Evolutionary conservation across 2,113 vertebrate species (phyloP), one percentile per base, ranked within the genome.

Genomic region (Dendrocopos noguchii): DNA sequence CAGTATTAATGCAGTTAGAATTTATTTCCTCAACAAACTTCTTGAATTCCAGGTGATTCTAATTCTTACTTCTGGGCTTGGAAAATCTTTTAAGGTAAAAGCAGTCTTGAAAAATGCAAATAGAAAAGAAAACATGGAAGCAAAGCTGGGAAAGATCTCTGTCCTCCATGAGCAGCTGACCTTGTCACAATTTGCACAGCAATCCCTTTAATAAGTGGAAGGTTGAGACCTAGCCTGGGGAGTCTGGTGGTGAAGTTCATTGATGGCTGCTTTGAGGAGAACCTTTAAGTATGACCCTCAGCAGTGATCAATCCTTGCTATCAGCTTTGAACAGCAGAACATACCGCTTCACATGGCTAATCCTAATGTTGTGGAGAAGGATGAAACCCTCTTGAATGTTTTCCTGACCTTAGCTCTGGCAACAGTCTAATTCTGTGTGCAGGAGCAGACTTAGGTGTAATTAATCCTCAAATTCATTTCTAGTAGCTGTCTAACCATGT

Each of bases 401-500:
- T 81, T 81, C 42, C 52, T 70, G 65, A 74, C n/a, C 56, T 78
- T 57, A 60, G 67, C 22, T 34, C 27, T 61, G 42, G 29, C 28
- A 72, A 21, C 4, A 42, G 31, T 63, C 22, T 42, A 60, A 28
- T 34, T 47, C 9, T 57, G 65, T 53, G 72, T 91, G 84, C 68
- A 65, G 68, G 65, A 86, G 16, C 70, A 83, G 76, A 17, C 60
- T 87, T 52, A 4, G 24, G 21, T 87, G 72, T 82, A 71, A 95
- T 95, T 95, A 96, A 85, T 89, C 46, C 20, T 91, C 44, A 75
- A 91, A 91, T 92, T 96, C 29, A 61, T 90, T 83, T 88, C 79
- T 92, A 94, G 94, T 90, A 85, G 91, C 79, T 88, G 56, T 85
- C 79, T 91, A 94, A 82, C 65, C 79, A 42, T 61, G 68, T 90